Evolutionary conservation across 1,140 invertebrate genomes (phyloP).

Genomic region (Zaprionus nigranus): DNA sequence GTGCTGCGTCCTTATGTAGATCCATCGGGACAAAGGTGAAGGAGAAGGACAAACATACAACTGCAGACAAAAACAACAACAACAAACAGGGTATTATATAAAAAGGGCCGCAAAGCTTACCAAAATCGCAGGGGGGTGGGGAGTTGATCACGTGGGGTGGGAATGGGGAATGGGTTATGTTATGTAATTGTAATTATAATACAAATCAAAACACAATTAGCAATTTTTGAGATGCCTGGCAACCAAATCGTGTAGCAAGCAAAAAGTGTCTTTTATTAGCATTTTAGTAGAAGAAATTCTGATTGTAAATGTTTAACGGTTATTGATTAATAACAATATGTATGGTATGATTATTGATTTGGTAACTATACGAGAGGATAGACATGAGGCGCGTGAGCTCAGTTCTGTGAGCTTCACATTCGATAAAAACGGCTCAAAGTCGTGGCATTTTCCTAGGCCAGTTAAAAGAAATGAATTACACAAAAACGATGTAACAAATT

Average conservation of each 20-base stretch:
- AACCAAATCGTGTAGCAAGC: constrained; percentile 39
- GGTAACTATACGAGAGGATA: background rate
- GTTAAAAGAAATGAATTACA: constrained; percentile 29
- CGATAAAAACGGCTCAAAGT: constrained; percentile 64
- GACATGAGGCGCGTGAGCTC: constrained; percentile 37
- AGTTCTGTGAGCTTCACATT: constrained; percentile 64
- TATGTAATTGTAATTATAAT: constrained; percentile 26
- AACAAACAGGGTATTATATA: constrained; percentile 53
- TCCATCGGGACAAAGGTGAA: no score
- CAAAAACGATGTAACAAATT: constrained; percentile 36
- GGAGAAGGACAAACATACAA: constrained; percentile 1
- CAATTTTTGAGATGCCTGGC: constrained; percentile 52
- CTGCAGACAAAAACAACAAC: background rate
- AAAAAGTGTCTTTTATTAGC: constrained; percentile 77
- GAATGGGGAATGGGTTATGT: background rate
- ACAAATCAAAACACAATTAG: constrained; percentile 39
- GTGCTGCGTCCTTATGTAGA: constrained; percentile 86
- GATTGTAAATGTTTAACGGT: constrained; percentile 46
- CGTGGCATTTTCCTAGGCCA: constrained; percentile 74
- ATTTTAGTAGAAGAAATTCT: constrained; percentile 61
- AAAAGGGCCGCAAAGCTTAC: constrained; percentile 48
- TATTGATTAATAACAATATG: constrained; percentile 23
- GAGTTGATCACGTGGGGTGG: background rate
- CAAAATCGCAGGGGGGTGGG: constrained; percentile 14
- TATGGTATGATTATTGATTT: constrained; percentile 2